Base-by-base conservation (phyloP, 2,113 vertebrate species). In the Chaenogobius annularis region DNA sequence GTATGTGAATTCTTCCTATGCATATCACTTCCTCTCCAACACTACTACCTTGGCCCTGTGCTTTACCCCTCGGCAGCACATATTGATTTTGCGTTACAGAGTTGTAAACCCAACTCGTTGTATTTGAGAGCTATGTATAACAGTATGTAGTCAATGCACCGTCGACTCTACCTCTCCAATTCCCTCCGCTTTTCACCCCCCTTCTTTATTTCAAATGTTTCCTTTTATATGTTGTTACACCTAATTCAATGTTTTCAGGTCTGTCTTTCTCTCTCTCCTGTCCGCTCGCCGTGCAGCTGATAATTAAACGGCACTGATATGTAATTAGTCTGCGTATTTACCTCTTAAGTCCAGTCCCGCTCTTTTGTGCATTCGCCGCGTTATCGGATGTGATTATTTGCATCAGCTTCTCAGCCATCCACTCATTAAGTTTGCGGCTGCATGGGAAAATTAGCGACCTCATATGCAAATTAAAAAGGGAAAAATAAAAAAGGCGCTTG, bases 331-430 rank as follows among this genome's bases (percentile, higher is more conserved):
- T 70, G 81, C 84, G 87, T 90, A 85, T 91, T 90, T 90, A 91
- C 88, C 87, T 89, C 50, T 58, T 82, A 85, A 91, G 83, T 86
- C 79, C 83, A 73, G 54, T 82, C 79, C 79, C 79, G 77, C 85
- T 83, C 86, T 84, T 89, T 88, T 89, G 85, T 90, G 64, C 37
- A 9, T 40, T 61, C 81, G 71, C 70, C 52, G 77, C 87, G 83
- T 88, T 90, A 89, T 90, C 86, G 81, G 77, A 89, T 89, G 89
- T 91, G 89, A 86, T 88, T 91, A 91, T 91, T 90, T 91, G 89
- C 89, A 83, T 90, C 82, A 67, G 88, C 87, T 86, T 89, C 86
- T 91, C 90, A 82, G 81, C 86, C 75, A 77, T 89, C 83, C 86
- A 72, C 86, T 89, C 85, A 90, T 89, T 89, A 90, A 87, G 74